These are phyloP conservation scores for Rallus limicola DNA, from an alignment of 2,113 vertebrate species.

Conservation along the genomic window DNA sequence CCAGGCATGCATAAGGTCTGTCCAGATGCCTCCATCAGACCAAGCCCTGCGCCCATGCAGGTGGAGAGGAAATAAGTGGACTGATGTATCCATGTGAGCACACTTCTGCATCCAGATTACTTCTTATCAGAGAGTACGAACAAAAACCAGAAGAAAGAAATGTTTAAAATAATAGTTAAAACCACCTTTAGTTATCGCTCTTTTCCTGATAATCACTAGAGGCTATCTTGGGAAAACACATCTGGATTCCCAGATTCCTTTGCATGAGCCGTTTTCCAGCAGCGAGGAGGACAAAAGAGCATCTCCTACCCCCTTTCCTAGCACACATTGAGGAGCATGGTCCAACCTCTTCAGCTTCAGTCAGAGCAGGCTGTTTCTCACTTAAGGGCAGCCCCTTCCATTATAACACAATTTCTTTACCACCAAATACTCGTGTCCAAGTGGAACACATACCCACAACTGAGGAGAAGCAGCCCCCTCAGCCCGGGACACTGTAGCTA, in stretches of 20 bases:
- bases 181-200: background rate
- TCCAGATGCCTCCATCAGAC: background rate
- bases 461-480: slow-evolving; percentile 72
- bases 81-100: fast-evolving
- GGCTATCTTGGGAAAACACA: background rate
- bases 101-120: fast-evolving
- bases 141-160: background rate
- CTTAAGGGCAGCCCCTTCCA: background rate
- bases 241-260: background rate
- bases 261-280: background rate
- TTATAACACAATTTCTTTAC: background rate
- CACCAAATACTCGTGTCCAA: background rate
- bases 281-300: background rate
- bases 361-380: background rate
- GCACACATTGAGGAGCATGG: fast-evolving
- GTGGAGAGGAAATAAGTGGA: background rate
- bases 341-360: background rate
- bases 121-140: background rate
- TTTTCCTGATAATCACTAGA: too few relatives aligned
- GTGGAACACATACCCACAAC: background rate
- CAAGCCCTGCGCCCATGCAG: fast-evolving
- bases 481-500: slow-evolving; percentile 85
- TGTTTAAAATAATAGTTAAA: background rate
- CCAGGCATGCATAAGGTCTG: background rate
- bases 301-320: background rate